Evolutionary conservation across 2,888 invertebrate species (phyloP).

Genomic region (Tachina grossa): DNA sequence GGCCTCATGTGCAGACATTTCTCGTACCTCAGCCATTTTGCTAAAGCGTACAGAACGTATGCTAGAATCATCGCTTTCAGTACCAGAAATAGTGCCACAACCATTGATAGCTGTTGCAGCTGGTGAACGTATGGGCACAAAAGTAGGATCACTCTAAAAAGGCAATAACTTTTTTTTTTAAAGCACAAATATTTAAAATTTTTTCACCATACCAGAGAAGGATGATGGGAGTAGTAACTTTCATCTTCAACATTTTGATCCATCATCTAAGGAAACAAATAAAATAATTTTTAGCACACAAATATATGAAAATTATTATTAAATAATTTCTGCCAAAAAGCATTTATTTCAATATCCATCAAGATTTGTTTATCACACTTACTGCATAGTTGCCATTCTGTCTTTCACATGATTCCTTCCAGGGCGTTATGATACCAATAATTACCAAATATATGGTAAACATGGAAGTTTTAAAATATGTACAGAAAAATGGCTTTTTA

Average conservation of each 20-base stretch:
- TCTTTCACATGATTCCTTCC: slow-evolving; percentile 91
- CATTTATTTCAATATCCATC: neutral
- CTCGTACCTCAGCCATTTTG: slow-evolving; percentile 93
- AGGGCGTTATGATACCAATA: slow-evolving; percentile 94
- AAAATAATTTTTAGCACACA: slow-evolving; percentile 73
- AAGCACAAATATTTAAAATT: neutral
- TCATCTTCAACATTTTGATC: slow-evolving; percentile 91
- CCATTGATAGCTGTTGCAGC: slow-evolving; percentile 74
- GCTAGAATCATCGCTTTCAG: slow-evolving; percentile 93
- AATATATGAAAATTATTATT: neutral
- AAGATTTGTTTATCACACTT: slow-evolving; percentile 75
- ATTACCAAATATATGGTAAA: slow-evolving; percentile 95
- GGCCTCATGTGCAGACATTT: slow-evolving; percentile 95
- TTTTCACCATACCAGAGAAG: slow-evolving; percentile 77
- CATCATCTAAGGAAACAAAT: slow-evolving; percentile 85
- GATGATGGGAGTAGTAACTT: slow-evolving; percentile 88
- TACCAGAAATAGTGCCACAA: slow-evolving; percentile 85
- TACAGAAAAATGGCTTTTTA: slow-evolving; percentile 97
- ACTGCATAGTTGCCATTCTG: slow-evolving; percentile 89
- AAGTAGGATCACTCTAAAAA: slow-evolving; percentile 93
- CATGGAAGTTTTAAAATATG: slow-evolving; percentile 97
- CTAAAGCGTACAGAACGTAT: slow-evolving; percentile 94
- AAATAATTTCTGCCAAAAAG: neutral
- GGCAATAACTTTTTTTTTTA: neutral
- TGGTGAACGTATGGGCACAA: slow-evolving; percentile 93